These are phyloP conservation scores for Oreochromis mossambicus DNA, from an alignment of 2,797 vertebrate species.

Conservation along the genomic window DNA sequence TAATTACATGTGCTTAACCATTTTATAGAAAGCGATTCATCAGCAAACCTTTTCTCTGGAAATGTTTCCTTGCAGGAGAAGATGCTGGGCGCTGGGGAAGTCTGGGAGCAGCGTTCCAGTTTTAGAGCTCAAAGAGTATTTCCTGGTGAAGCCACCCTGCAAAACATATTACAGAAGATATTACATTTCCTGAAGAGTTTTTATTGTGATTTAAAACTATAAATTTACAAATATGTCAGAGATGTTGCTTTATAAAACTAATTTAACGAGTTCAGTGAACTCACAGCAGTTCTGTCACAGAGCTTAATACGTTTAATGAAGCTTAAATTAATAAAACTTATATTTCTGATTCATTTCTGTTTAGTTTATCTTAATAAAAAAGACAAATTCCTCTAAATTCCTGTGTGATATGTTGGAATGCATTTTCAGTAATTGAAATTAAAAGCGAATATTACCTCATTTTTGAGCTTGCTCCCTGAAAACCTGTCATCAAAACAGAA, in stretches of 20 bases:
- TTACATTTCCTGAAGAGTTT: not conserved
- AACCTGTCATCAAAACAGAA: constrained; percentile 81
- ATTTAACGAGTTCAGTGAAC: not conserved
- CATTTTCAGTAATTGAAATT: not conserved
- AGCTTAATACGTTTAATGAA: not conserved
- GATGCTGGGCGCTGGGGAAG: constrained; percentile 92
- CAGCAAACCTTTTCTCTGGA: constrained; percentile 91
- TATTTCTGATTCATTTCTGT: not conserved
- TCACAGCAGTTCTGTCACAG: not conserved
- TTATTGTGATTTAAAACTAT: not conserved
- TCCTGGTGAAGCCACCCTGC: constrained; percentile 96
- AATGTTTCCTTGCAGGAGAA: constrained; percentile 87
- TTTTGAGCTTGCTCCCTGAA: constrained; percentile 97
- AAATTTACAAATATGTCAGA: not conserved
- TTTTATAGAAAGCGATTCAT: not conserved
- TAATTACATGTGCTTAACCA: too few relatives aligned
- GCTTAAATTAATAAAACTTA: not conserved
- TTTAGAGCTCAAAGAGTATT: constrained; percentile 98
- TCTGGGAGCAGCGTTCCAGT: constrained; percentile 96
- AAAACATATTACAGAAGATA: not conserved
- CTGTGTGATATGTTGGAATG: not conserved
- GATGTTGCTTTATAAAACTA: not conserved
- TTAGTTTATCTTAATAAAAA: not conserved
- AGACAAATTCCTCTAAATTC: not conserved
- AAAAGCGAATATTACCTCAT: constrained; percentile 80